Base-by-base conservation (phyloP, 2,113 vertebrate genomes). In the Chamaea fasciata region DNA sequence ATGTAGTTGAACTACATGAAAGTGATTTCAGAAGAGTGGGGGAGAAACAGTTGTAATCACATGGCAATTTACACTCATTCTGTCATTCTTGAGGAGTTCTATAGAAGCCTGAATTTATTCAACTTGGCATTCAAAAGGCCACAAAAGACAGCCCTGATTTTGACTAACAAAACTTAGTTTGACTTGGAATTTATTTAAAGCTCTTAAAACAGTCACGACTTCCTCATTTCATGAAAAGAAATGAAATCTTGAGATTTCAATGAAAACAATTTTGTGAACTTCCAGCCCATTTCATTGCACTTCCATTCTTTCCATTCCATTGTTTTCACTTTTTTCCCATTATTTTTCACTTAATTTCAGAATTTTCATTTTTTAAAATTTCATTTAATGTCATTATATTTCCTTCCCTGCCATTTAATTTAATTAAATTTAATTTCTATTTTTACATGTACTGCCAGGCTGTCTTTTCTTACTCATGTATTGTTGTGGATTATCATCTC, bases 221-320 rank as follows among this genome's bases (percentile, higher is more conserved):
- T 81, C 15, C 47, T 57, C 19, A 56, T 47, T 75, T 75, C 35
- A 67, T 26, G 13, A 30, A 20, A 75, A 16, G 15, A 56, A 56
- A 75, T 49, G 3, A 56, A 85, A 75, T 67, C 35, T 85, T 0
- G 0, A 41, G 1, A 24, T 65, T 85, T 35, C 20, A 65, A n/a
- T 35, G 15, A 65, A 41, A 41, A 41, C 28, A 0, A 49, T 49
- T 47, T 20, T 0, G 0, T 19, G 8, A 56, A 8, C 8, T 41
- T 74, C 56, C 18, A 27, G 14, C 11, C 17, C 47, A n/a, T 64
- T 74, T 74, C 6, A 4, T 6, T 64, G n/a, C 18, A 33, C 33
- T 63, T 55, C n/a, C 22, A 37, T 63, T 63, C 69, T 10, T 55
- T 64, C 28, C 33, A 63, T 37, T 53, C 39, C 11, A 47, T 18